phyloP scores from a whole-genome alignment of 2,888 invertebrate species.

The Timandra comae region DNA sequence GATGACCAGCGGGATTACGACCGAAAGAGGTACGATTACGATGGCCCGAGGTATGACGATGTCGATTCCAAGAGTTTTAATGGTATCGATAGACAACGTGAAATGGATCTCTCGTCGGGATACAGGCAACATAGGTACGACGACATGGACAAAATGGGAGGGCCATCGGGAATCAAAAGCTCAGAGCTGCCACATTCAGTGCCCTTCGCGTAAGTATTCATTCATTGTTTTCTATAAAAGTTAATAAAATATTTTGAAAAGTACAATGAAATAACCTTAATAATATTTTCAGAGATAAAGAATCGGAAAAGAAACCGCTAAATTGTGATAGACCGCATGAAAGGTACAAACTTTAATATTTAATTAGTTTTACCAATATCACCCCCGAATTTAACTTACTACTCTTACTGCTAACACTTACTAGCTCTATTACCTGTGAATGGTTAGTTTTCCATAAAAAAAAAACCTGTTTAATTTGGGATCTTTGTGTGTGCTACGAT shows the following conservation, averaged over 20 bases:
- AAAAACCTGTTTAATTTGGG: no score
- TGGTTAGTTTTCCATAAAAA: no score
- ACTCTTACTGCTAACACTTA: no score
- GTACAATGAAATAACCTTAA: conserved; percentile 1
- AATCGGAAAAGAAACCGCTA: conserved; percentile 45
- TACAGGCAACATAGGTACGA: conserved; percentile 46
- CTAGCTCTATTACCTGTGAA: no score
- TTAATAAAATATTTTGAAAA: background rate
- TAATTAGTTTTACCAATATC: no score
- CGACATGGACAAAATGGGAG: conserved; percentile 35
- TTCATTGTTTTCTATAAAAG: no score
- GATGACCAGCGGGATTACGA: conserved; percentile 52
- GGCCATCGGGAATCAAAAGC: conserved; percentile 36
- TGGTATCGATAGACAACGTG: conserved; percentile 35
- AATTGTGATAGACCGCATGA: conserved; percentile 62
- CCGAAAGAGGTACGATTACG: conserved; percentile 45
- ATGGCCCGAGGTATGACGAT: conserved; percentile 46
- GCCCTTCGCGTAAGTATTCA: conserved; percentile 30
- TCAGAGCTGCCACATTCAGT: conserved; percentile 36
- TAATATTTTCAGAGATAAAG: conserved; percentile 47
- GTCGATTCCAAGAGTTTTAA: conserved; percentile 36
- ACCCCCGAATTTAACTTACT: no score
- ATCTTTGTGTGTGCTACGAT: no score
- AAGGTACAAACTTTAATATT: conserved; percentile 43
- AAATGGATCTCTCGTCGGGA: conserved; percentile 28